Base-by-base conservation (phyloP, 64 coral and sea anemone genomes). In the Dendronephthya gigantea region DNA sequence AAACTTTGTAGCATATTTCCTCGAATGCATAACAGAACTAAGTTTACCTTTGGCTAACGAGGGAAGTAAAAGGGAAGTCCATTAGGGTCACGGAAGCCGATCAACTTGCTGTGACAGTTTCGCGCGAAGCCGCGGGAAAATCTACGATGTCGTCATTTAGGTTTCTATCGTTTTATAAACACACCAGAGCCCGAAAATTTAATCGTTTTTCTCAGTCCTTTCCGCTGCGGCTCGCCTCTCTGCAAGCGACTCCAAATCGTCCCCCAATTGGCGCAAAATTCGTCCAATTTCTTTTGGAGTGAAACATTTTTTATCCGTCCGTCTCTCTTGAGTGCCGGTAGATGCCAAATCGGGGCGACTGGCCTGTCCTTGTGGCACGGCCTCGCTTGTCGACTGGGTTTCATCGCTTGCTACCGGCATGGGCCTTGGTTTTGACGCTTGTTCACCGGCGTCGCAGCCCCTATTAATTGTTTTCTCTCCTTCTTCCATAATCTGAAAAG, bases 401-500 rank as follows among this genome's bases (percentile, higher is more conserved):
- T 34, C 72, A 8, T 14, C 72, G 15, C 36, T 39, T 79, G 72
- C n/a, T 36, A 7, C 72, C 29, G 7, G 4, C 19, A 36, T 9
- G 29, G 2, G 29, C 2, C 37, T 62, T 5, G 55, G 10, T 22
- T 62, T 35, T 33, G 2, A 4, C 29, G 34, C 27, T 34, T 35
- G 27, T 19, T 29, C 55, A 62, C 25, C 29, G 41, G 41, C 11
- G n/a, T 74, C 68, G 11, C 8, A 13, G n/a, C 36, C 32, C 29
- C 72, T 29, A 29, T 36, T 4, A 33, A 9, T 33, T 28, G 30
- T 79, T 79, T 39, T 79, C 36, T 79, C 72, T 79, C 72, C 6
- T 79, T 79, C 72, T 39, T 79, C 72, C 72, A 79, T 79, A 34
- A 79, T 39, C 72, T 79, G 72, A 34, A 79, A 79, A 66, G 6